Evolutionary conservation across 1,140 invertebrate species (phyloP).

Genomic region (Trichomalopsis sarcophagae): DNA sequence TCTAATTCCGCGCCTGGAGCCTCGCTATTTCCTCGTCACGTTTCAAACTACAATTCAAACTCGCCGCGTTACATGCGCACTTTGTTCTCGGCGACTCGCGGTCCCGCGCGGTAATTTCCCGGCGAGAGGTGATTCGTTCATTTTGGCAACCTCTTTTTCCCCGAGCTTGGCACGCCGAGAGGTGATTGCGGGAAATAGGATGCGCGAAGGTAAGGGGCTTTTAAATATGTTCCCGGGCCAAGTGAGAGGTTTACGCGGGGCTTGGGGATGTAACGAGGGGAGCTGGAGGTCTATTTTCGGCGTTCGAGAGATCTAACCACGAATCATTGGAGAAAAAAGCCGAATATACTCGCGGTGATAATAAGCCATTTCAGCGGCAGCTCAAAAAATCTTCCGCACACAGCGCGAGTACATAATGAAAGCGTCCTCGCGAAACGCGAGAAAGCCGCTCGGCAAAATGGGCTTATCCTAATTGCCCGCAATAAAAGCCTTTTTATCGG

Average conservation of each 20-base stretch:
- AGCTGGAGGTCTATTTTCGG: too few species aligned
- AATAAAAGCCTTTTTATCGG: constrained; percentile 58
- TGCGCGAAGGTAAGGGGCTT: not conserved
- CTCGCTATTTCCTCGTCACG: constrained; percentile 36
- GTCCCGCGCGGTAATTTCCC: constrained; percentile 1
- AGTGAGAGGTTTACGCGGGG: constrained; percentile 2
- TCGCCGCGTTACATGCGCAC: not conserved
- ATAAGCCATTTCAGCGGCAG: too few species aligned
- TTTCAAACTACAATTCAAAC: not conserved
- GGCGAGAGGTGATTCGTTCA: not conserved
- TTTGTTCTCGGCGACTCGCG: not conserved
- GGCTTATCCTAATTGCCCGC: constrained; percentile 60
- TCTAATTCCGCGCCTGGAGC: constrained; percentile 2
- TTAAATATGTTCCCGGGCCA: not conserved
- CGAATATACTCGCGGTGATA: too few species aligned
- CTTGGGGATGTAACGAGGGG: not conserved
- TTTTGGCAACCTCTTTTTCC: not conserved
- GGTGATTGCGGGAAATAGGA: not conserved
- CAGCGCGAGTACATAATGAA: constrained; percentile 12
- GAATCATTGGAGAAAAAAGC: too few species aligned
- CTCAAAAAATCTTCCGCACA: not conserved
- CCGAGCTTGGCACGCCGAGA: not conserved
- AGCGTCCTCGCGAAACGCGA: not conserved
- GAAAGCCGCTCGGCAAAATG: not conserved
- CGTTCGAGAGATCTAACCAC: too few species aligned